Percentiles rank a stretch among this genome's conserved stretches.
These are phyloP conservation scores for Sebastes alutus DNA, from an alignment of 2,797 vertebrate species.

Conservation along the genomic window DNA sequence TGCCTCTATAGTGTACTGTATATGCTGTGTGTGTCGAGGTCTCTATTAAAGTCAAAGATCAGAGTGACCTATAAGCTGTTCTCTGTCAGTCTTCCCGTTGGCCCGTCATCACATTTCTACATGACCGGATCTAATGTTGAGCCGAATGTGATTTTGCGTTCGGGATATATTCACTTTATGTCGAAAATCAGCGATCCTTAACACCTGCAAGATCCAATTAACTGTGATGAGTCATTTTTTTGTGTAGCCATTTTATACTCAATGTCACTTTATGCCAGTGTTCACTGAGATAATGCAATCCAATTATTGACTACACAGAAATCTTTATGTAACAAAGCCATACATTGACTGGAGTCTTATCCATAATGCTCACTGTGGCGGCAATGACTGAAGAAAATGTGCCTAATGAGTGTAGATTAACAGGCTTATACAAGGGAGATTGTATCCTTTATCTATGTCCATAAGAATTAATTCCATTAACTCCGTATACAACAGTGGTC, in stretches of 20 bases:
- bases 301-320: constrained; percentile 33
- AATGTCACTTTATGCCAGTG: constrained; percentile 17
- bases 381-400: constrained; percentile 41
- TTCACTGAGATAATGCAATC: constrained; percentile 38
- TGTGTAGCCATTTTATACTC: constrained; percentile 9
- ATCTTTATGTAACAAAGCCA: constrained; percentile 40
- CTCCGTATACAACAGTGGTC: not conserved
- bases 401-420: constrained; percentile 55
- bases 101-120: not conserved
- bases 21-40: not conserved
- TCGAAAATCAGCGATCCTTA: constrained; percentile 16
- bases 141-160: constrained; percentile 5
- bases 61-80: constrained; percentile 1
- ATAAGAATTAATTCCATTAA: constrained; percentile 7
- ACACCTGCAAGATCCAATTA: constrained; percentile 40
- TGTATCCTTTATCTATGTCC: constrained; percentile 36
- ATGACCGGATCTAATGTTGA: constrained; percentile 5
- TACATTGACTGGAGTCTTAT: constrained; percentile 21
- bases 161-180: not conserved
- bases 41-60: constrained; percentile 12
- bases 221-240: constrained; percentile 27
- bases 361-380: constrained; percentile 41
- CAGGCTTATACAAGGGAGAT: constrained; percentile 38
- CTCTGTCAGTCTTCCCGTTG: constrained; percentile 4
- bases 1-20: not conserved